Base-by-base conservation (phyloP, 2,888 invertebrate species). In the Sphaerophoria rueppellii region DNA sequence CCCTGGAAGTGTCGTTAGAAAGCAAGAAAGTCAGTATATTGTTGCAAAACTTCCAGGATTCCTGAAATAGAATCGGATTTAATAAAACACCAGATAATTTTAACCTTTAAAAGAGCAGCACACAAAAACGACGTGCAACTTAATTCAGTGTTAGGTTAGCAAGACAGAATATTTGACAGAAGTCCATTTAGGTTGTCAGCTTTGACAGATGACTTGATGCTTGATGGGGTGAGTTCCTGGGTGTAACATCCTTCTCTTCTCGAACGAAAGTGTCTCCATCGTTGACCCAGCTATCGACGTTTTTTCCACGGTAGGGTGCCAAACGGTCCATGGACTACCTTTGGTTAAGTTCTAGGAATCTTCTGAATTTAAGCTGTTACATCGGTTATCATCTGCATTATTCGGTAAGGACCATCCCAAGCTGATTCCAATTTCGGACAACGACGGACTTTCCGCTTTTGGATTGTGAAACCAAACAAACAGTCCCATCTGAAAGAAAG, bases 311-410 rank as follows among this genome's bases (percentile, higher is more conserved):
- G 14, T 67, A 54, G 6, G 37, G 12, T 16, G 65, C 52, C 16
- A 65, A 32, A 7, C 65, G 65, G n/a, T 65, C 35, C 37, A 61
- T 65, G 67, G 9, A 67, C 67, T 12, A 67, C 43, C 54, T 54
- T 67, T 0, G 52, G 54, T 16, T 67, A 43, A n/a, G 2, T 54
- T 24, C 12, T 40, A 6, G 54, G 54, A 12, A n/a, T 6, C n/a
- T 55, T 55, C 9, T 34, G 55, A 34, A 55, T 55, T 34, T 35
- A n/a, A 0, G 54, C 54, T 12, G 54, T 54, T 16, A 54, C 54
- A 34, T 54, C 54, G 6, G 54, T 54, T 12, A 54, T 54, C 6
- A 54, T 34, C 12, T 55, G 24, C 55, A 55, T 55, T 12, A 55
- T n/a, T 0, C 54, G 32, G 34, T 54, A 54, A 9, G 34, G 54